Percentiles rank a stretch among this genome's conserved stretches.
phyloP scores from a whole-genome alignment of 2,888 invertebrate genomes.

The Eupeodes luniger region DNA sequence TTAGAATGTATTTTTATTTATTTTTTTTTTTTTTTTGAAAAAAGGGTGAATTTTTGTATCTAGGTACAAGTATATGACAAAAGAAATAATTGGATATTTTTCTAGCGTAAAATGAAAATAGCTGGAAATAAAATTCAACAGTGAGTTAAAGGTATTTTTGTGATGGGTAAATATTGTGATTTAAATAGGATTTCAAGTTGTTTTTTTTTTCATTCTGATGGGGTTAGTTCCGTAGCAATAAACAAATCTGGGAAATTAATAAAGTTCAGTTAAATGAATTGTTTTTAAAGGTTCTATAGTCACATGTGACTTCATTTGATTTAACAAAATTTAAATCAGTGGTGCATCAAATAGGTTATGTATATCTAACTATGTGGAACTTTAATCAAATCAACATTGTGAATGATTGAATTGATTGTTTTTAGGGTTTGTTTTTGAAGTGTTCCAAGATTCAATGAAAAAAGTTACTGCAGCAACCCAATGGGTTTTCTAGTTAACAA shows the following conservation, averaged over 20 bases:
- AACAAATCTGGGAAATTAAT: not conserved
- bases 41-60: not conserved
- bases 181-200: too few relatives aligned
- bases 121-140: not conserved
- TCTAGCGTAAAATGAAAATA: conserved; percentile 13
- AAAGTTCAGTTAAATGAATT: conserved; percentile 8
- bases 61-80: not conserved
- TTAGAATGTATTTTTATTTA: conserved; percentile 35
- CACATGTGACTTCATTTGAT: not conserved
- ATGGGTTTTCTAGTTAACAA: too few relatives aligned
- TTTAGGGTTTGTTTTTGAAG: too few relatives aligned
- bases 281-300: not conserved
- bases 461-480: too few relatives aligned
- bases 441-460: too few relatives aligned
- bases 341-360: not conserved
- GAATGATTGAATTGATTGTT: not conserved
- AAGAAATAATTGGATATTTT: conserved; percentile 32
- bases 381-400: not conserved
- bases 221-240: not conserved
- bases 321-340: not conserved
- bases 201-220: not conserved
- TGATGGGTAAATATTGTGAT: conserved; percentile 17
- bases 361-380: not conserved
- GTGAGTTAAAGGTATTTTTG: conserved; percentile 17
- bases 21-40: too few relatives aligned